A percentile compares a stretch with the other conserved stretches of the same genome.
Conservation (phyloP, 2,797 vertebrate genomes). For the Liparis tanakae region DNA sequence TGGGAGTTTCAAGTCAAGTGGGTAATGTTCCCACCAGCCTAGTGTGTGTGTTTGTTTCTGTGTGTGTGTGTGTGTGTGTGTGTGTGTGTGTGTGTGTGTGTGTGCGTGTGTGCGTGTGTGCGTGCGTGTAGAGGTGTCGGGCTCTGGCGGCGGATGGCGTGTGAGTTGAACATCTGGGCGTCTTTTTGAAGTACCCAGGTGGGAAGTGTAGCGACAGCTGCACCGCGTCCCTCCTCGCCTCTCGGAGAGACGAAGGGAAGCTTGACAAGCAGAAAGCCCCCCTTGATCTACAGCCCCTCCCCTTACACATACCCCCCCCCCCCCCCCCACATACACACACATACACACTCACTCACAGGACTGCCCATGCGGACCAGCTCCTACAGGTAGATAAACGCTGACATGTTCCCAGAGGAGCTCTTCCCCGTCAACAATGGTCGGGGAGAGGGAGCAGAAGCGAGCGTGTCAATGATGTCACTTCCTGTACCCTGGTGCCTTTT, state of each 20-base stretch:
- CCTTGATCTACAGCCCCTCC: slow-evolving; percentile 52
- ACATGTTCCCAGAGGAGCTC: slow-evolving; percentile 47
- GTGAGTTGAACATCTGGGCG: slow-evolving; percentile 75
- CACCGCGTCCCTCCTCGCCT: slow-evolving; percentile 57
- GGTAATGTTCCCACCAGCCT: slow-evolving; percentile 67
- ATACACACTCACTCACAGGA: no score
- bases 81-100: slow-evolving; percentile 24
- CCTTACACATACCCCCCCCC: neutral
- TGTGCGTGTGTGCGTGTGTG: slow-evolving; percentile 25
- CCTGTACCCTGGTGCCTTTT: neutral
- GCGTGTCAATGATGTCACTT: neutral
- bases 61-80: slow-evolving; percentile 26
- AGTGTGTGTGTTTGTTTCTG: no score
- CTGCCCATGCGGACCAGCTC: slow-evolving; percentile 27
- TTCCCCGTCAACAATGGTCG: slow-evolving; percentile 71
- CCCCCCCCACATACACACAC: neutral
- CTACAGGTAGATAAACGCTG: slow-evolving; percentile 70
- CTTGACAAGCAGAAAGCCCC: slow-evolving; percentile 76
- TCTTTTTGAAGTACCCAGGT: slow-evolving; percentile 81
- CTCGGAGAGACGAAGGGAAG: slow-evolving; percentile 61
- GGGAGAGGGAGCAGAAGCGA: slow-evolving; percentile 30
- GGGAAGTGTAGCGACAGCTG: slow-evolving; percentile 75
- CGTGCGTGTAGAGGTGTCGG: slow-evolving; percentile 15
- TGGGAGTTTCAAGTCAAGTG: slow-evolving; percentile 70
- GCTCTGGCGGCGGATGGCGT: neutral